A percentile compares a stretch with the other conserved stretches of the same genome.
These are phyloP conservation scores for Pseudonaja textilis DNA, from an alignment of 2,113 vertebrate genomes.

Conservation along the genomic window DNA sequence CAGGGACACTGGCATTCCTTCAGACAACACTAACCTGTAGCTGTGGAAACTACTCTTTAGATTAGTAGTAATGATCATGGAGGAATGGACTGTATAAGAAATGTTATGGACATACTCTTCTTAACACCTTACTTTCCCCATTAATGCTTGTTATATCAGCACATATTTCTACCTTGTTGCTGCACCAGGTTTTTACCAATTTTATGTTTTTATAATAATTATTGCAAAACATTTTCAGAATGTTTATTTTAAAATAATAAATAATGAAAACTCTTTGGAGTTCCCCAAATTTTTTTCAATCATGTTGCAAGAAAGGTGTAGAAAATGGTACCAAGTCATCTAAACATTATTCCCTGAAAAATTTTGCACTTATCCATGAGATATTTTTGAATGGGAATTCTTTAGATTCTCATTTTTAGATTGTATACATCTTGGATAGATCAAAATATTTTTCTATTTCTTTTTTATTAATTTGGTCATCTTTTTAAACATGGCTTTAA, in stretches of 20 bases:
- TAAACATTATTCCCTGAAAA: not conserved
- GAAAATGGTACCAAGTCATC: not conserved
- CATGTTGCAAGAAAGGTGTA: not conserved
- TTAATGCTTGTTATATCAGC: not conserved
- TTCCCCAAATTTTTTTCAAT: not conserved
- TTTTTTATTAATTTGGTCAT: conserved; percentile 14
- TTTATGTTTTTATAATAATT: not conserved
- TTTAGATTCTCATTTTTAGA: not conserved
- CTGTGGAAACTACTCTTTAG: not conserved
- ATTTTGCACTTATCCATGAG: not conserved
- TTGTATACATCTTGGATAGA: conserved; percentile 18
- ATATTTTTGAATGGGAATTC: not conserved
- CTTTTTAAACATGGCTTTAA: not conserved
- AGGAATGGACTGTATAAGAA: not conserved
- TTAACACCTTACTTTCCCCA: not conserved
- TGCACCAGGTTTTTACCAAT: not conserved
- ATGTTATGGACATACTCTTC: not conserved
- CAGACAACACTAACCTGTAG: not conserved
- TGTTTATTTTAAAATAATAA: not conserved
- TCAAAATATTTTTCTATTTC: not conserved
- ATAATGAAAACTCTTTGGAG: not conserved
- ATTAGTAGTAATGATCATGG: not conserved
- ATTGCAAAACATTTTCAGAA: not conserved
- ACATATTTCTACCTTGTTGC: not conserved
- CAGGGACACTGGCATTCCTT: not conserved